Evolutionary conservation across 1,140 invertebrate genomes (phyloP).

Genomic region (Trichoplusia ni): DNA sequence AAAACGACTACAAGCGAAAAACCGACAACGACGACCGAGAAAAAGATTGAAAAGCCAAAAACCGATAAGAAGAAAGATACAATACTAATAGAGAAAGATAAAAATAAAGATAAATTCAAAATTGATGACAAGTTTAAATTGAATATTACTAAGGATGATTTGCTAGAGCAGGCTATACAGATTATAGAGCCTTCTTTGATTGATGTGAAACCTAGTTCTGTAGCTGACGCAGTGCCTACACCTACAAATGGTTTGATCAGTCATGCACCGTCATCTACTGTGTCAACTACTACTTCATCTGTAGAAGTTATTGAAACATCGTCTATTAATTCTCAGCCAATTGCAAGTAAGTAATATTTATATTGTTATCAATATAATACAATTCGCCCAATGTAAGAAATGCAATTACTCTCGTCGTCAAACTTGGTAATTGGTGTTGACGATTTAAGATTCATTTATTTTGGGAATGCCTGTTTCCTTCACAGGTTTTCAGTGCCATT

Average conservation of each 20-base stretch:
- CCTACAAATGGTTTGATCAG: constrained; percentile 69
- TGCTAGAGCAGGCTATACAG: constrained; percentile 17
- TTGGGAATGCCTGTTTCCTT: too few relatives aligned
- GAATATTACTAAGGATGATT: neutral
- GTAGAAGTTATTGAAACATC: constrained; percentile 44
- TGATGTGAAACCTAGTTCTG: constrained; percentile 52
- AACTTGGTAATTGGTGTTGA: too few relatives aligned
- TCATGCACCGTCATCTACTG: constrained; percentile 37
- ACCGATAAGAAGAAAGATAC: constrained; percentile 70
- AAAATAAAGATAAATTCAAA: constrained; percentile 61
- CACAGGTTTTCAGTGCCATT: too few relatives aligned
- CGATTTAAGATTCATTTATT: too few relatives aligned
- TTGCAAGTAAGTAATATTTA: constrained; percentile 58
- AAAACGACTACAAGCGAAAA: constrained; percentile 48
- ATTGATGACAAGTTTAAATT: constrained; percentile 47
- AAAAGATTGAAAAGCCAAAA: constrained; percentile 62
- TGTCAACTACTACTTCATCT: neutral
- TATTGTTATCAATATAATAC: constrained; percentile 39
- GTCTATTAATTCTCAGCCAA: constrained; percentile 69
- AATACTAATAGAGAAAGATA: constrained; percentile 46
- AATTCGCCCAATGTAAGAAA: too few relatives aligned
- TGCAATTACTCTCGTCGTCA: too few relatives aligned
- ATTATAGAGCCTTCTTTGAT: constrained; percentile 63
- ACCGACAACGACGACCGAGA: constrained; percentile 51
- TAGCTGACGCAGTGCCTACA: constrained; percentile 54